Evolutionary conservation across 2,888 invertebrate genomes (phyloP).

Genomic region (Melieria picta): DNA sequence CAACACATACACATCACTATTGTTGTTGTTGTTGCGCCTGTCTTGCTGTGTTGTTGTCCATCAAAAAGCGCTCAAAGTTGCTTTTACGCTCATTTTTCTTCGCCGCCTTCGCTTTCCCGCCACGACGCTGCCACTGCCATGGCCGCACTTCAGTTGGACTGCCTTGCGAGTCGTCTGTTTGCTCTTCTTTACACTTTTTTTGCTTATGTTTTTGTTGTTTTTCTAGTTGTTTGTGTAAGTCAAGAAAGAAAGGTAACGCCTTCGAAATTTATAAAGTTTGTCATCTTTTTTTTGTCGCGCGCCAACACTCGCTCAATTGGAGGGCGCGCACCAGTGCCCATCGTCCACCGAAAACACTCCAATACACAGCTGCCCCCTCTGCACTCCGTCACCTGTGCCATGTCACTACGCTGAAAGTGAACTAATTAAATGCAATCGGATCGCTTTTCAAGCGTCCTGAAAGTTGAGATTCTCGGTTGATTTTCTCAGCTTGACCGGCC

Average conservation of each 20-base stretch:
- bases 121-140: conserved; percentile 8
- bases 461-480: no score
- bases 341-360: background rate
- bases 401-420: background rate
- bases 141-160: background rate
- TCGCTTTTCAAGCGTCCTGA: no score
- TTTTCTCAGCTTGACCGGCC: no score
- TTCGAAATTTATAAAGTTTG: conserved; percentile 55
- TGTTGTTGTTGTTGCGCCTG: conserved; percentile 7
- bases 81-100: conserved; percentile 21
- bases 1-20: background rate
- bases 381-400: background rate
- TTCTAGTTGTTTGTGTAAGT: conserved; percentile 31
- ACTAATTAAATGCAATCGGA: background rate
- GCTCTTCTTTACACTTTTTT: conserved; percentile 9
- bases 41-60: conserved; percentile 20
- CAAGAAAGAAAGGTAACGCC: conserved; percentile 58
- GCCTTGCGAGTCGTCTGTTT: conserved; percentile 19
- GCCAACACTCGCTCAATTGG: background rate
- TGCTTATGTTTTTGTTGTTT: conserved; percentile 19
- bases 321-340: background rate
- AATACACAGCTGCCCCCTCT: background rate
- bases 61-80: conserved; percentile 16
- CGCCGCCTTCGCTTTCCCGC: conserved; percentile 4
- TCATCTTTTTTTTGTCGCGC: conserved; percentile 38